Base-by-base conservation (phyloP, 2,113 vertebrate genomes). In the Propithecus coquereli region DNA sequence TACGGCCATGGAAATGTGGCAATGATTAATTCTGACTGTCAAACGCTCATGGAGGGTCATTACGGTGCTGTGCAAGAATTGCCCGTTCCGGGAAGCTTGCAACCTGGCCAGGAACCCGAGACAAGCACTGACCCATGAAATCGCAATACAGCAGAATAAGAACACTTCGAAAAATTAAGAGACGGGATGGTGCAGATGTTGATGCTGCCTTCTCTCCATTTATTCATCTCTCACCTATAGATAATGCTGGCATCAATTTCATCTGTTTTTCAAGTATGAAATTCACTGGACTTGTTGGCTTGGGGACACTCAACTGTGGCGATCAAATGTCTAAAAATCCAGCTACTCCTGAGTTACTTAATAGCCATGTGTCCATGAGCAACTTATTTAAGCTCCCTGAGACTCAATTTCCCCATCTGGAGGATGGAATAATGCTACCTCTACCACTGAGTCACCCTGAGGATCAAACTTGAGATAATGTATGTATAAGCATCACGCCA, bases 11-110 rank as follows among this genome's bases (percentile, higher is more conserved):
- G 54, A 84, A 74, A 40, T 18, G 40, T 17, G 50, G 40, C 61
- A 43, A 95, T 57, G 77, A 77, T 57, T 57, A 65, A 68, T 23
- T 11, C 13, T 84, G 88, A 95, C 65, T n/a, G 11, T 52, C 11
- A 84, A 66, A 79, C 23, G 25, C 12, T 37, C 25, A 65, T 1
- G 13, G 43, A 25, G 18, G 23, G 43, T 59, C 66, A 22, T 2
- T n/a, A 43, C 4, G 11, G 54, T 4, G 8, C 30, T 63, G 7
- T 34, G 18, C 40, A 23, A 68, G 61, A 94, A 34, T 0, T 14
- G 6, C 7, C n/a, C 1, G 20, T 3, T 77, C 65, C 25, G n/a
- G 27, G 68, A 68, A 80, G 63, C 59, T 23, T 59, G 25, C 13
- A 47, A 50, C 45, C 34, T 66, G 52, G 34, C 68, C 32, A 45